Conservation (phyloP, 2,797 vertebrate genomes). For the Melanotaenia nigrans region DNA sequence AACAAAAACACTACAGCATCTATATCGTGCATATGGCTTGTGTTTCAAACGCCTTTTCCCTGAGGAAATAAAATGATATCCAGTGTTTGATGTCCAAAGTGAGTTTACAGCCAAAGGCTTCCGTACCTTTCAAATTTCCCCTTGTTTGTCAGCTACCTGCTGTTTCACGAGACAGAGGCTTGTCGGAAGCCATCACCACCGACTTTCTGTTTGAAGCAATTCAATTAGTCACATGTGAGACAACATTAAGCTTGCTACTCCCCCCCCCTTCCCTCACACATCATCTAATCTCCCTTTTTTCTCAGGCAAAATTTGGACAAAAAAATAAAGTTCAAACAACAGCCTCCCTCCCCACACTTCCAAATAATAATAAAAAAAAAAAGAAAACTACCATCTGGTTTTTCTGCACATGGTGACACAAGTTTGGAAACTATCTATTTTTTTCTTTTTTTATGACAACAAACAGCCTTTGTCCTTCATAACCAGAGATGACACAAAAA, state of each 20-base stretch:
- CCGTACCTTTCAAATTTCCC: constrained; percentile 77
- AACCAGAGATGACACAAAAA: constrained; percentile 73
- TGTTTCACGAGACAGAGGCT: constrained; percentile 85
- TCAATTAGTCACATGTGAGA: constrained; percentile 83
- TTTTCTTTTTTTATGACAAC: constrained; percentile 66
- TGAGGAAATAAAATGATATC: constrained; percentile 81
- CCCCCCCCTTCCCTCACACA: constrained; percentile 36
- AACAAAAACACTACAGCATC: constrained; percentile 63
- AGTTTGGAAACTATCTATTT: constrained; percentile 70
- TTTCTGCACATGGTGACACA: constrained; percentile 63
- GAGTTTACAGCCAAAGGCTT: constrained; percentile 85
- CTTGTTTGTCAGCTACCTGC: constrained; percentile 87
- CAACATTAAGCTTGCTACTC: constrained; percentile 72
- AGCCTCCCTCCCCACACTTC: not conserved
- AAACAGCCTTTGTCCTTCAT: constrained; percentile 80
- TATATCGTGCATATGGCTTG: constrained; percentile 73
- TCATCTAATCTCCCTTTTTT: constrained; percentile 68
- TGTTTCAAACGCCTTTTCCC: constrained; percentile 77
- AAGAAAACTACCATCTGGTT: constrained; percentile 73
- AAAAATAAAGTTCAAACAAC: constrained; percentile 68
- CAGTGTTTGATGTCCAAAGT: constrained; percentile 85
- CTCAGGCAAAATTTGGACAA: constrained; percentile 65
- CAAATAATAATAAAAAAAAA: constrained; percentile 18
- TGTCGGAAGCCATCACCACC: constrained; percentile 80
- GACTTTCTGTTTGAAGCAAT: constrained; percentile 82